Evolutionary conservation across 2,888 invertebrate species (phyloP).

Genomic region (Thalpophila matura): DNA sequence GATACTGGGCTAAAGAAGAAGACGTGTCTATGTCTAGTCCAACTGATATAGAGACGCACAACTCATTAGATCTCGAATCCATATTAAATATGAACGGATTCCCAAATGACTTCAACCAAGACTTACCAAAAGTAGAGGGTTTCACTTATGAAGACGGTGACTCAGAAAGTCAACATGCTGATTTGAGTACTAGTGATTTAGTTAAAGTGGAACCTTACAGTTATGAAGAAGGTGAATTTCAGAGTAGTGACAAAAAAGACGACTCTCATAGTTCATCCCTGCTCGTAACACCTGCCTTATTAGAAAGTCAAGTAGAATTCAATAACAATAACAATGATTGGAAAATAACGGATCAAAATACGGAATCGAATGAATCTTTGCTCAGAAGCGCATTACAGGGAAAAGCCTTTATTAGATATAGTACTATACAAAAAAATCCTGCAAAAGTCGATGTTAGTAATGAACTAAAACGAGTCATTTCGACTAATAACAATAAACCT

Average conservation of each 20-base stretch:
- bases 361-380: slow-evolving; percentile 93
- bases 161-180: slow-evolving; percentile 94
- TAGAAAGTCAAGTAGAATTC: slow-evolving; percentile 90
- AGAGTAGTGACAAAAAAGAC: slow-evolving; percentile 84
- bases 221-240: slow-evolving; percentile 84
- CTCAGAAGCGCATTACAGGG: slow-evolving; percentile 96
- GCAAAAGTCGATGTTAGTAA: slow-evolving; percentile 82
- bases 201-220: slow-evolving; percentile 85
- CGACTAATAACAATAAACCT: slow-evolving; percentile 87
- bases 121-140: slow-evolving; percentile 93
- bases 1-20: slow-evolving; percentile 93
- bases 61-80: slow-evolving; percentile 94
- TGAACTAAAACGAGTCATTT: slow-evolving; percentile 83
- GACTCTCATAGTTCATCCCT: slow-evolving; percentile 81
- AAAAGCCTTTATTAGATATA: slow-evolving; percentile 92
- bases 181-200: slow-evolving; percentile 92
- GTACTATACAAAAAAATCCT: slow-evolving; percentile 89
- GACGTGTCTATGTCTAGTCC: slow-evolving; percentile 92
- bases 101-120: slow-evolving; percentile 91
- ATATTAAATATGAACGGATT: slow-evolving; percentile 93
- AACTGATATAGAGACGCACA: slow-evolving; percentile 90
- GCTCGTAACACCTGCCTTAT: slow-evolving; percentile 87
- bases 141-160: slow-evolving; percentile 95
- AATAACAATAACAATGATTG: slow-evolving; percentile 96
- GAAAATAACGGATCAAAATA: slow-evolving; percentile 94